Base-by-base conservation (phyloP, 2,888 invertebrate species). In the Oasisia sp. region DNA sequence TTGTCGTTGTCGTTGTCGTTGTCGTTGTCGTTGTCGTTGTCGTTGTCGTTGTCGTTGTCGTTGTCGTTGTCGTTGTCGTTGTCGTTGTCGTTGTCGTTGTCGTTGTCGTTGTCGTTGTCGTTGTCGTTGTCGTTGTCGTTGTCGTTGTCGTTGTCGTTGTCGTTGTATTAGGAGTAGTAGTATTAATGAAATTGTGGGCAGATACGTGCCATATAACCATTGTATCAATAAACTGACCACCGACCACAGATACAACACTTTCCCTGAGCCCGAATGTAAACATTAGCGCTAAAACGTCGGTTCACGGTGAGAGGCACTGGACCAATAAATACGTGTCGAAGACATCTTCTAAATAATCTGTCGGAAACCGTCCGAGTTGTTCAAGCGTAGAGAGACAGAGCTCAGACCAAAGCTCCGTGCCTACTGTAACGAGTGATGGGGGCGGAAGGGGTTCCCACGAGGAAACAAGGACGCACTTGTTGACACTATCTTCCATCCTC, bases 121-220 rank as follows among this genome's bases (percentile, higher is more conserved):
- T 91, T 32, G 91, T 44, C 4, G 91, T 91, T 32, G 91, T 44
- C 4, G 91, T 91, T 32, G 91, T 44, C 4, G 91, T 91, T 32
- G 91, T 11, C 4, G 91, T 91, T 32, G 91, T 44, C 0, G 91
- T 38, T 32, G 91, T 44, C 4, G 91, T 91, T 0, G 91, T 44
- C 4, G 91, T 91, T 0, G 91, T 44, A 32, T 44, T 91, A 91
- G 91, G 0, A 32, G 38, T 91, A 91, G 91, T 44, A 32, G 91
- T 91, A 91, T 44, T 44, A 7, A 32, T 91, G 32, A 38, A 14
- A 7, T n/a, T 91, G 32, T n/a, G 11, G 7, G 91, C 14, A 91
- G 0, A 38, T 2, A 38, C 38, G 38, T 38, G 38, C 38, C 38
- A 38, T 38, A 38, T 38, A 38, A 38, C 38, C 38, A 38, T 38